Conservation (phyloP, 2,113 vertebrate genomes). For the Bucco capensis region DNA sequence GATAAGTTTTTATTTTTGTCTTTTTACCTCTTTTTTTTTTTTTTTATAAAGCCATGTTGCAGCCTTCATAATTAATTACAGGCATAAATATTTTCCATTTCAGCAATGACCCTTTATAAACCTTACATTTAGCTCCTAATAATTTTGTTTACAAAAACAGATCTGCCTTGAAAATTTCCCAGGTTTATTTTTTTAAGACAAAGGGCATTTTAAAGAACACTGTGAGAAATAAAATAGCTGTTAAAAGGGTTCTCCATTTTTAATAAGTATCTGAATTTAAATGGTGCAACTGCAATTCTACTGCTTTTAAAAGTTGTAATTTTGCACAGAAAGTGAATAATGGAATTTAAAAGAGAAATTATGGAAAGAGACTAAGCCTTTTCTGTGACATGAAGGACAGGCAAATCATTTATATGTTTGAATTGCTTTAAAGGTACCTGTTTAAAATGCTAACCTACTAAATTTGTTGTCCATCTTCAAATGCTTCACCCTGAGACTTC, state of each 20-base stretch:
- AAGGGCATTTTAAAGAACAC: neutral
- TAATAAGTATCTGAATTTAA: neutral
- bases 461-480: neutral
- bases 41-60: rapidly evolving
- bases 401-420: neutral
- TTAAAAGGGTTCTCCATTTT: neutral
- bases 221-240: neutral
- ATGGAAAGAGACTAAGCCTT: neutral
- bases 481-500: neutral
- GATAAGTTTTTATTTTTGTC: neutral
- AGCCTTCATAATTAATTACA: neutral
- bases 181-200: neutral
- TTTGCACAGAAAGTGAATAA: neutral
- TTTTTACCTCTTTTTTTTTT: neutral
- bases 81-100: neutral
- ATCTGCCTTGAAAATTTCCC: neutral
- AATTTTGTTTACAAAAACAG: neutral
- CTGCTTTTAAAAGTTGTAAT: neutral
- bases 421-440: neutral
- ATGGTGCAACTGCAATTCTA: neutral
- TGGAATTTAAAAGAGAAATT: neutral
- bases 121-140: neutral
- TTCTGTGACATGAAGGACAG: neutral
- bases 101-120: neutral
- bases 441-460: neutral